Evolutionary conservation across 2,888 invertebrate genomes (phyloP).

Genomic region (Carterocephalus palaemon): DNA sequence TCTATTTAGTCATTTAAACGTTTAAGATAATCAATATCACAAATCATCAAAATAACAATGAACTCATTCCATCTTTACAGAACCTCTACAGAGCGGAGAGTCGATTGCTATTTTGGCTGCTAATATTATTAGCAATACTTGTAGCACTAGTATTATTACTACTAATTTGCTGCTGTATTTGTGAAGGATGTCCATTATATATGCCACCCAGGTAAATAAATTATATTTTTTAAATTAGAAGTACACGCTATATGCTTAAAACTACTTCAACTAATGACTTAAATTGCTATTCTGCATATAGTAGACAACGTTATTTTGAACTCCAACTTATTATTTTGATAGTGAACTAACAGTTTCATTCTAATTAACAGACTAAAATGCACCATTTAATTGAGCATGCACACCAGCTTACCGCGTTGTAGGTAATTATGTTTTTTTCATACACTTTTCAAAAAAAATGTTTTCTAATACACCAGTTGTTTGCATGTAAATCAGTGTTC

Average conservation of each 20-base stretch:
- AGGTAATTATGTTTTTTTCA: constrained; percentile 49
- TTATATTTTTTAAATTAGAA: not conserved
- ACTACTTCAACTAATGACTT: constrained; percentile 13
- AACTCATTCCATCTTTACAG: constrained; percentile 56
- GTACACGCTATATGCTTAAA: constrained; percentile 6
- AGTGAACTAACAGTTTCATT: constrained; percentile 45
- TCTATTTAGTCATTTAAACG: not conserved
- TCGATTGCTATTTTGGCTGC: constrained; percentile 85
- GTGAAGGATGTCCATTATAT: constrained; percentile 90
- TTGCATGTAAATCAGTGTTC: constrained; percentile 4
- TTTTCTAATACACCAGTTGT: not conserved
- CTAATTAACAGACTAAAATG: constrained; percentile 63
- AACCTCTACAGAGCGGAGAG: constrained; percentile 85
- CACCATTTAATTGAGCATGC: constrained; percentile 61
- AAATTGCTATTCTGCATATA: constrained; percentile 4
- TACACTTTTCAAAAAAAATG: not conserved
- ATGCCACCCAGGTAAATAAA: constrained; percentile 83
- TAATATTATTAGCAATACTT: constrained; percentile 86
- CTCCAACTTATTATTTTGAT: constrained; percentile 30
- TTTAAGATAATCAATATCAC: constrained; percentile 3
- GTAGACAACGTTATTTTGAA: not conserved
- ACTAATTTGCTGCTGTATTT: constrained; percentile 89
- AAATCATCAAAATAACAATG: not conserved
- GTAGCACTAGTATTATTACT: constrained; percentile 84
- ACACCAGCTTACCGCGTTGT: constrained; percentile 54